Evolutionary conservation across 2,888 invertebrate genomes (phyloP).

Genomic region (Dynastes grantii): DNA sequence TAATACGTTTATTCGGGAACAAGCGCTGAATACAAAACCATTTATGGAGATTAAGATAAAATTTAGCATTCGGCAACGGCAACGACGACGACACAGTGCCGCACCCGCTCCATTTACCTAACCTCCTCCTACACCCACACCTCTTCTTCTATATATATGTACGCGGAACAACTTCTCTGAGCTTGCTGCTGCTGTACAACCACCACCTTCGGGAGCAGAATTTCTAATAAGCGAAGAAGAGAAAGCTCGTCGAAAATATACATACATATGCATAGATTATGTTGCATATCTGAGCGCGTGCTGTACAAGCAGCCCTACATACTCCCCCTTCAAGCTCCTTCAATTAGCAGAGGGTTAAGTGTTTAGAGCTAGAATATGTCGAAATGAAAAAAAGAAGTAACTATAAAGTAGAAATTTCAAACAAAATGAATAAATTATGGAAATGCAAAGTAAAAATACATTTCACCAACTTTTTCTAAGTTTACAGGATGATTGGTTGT

Average conservation of each 20-base stretch:
- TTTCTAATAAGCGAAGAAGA: conserved; percentile 50
- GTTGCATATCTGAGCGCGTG: not conserved
- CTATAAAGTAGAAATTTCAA: too few species aligned
- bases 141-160: not conserved
- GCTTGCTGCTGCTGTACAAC: not conserved
- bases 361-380: too few species aligned
- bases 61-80: conserved; percentile 56
- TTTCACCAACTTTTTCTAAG: too few species aligned
- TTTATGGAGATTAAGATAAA: conserved; percentile 61
- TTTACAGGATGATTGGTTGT: too few species aligned
- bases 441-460: too few species aligned
- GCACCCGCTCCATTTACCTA: not conserved
- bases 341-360: too few species aligned
- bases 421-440: too few species aligned
- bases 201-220: conserved; percentile 39
- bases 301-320: too few species aligned
- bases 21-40: conserved; percentile 59
- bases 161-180: too few species aligned
- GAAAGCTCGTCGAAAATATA: conserved; percentile 32
- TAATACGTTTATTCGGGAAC: conserved; percentile 62
- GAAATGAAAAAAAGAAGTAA: too few species aligned
- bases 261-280: conserved; percentile 36
- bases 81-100: not conserved
- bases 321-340: too few species aligned
- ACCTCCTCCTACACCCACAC: not conserved